Base-by-base conservation (phyloP, 2,113 vertebrate species). In the Hemibates koningsi region DNA sequence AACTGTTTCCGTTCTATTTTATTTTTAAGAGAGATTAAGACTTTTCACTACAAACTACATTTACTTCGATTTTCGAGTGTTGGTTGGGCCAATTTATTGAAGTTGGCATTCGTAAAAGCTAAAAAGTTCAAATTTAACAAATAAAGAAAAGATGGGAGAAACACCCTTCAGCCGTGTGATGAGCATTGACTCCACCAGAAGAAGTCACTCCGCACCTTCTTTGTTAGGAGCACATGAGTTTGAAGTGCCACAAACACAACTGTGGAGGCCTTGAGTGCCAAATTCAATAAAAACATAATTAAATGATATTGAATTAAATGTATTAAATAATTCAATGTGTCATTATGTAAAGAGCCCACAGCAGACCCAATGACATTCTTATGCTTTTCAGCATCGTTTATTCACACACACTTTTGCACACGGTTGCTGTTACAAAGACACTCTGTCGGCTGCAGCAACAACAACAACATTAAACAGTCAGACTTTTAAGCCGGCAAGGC, bases 31-130 rank as follows among this genome's bases (percentile, higher is more conserved):
- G 0, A 68, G 19, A 4, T 68, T 68, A 41, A 68, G n/a, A 0
- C 10, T 12, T 68, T 1, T 41, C n/a, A 13, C 10, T 34, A 13
- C 10, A 56, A 41, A 68, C 29, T 79, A 32, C 27, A 54, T 54
- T 12, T 61, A 19, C 32, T 32, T 48, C 2, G 0, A n/a, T 48
- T 63, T 61, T 50, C 2, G 0, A 63, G 9, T 45, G 24, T 29
- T 81, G 36, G 13, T 45, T 41, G 17, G 36, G 36, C 61, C 32
- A 36, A 66, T 38, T 66, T n/a, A 36, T 66, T 36, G 34, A 36
- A n/a, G 32, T 0, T 36, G 17, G 17, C 17, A n/a, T 66, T 66
- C 6, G 17, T 63, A 66, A 63, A 63, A 19, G 59, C 29, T 17
- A 32, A 34, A 34, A 10, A 2, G 9, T 34, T 32, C 0, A 59